Conservation (phyloP, 2,888 invertebrate species). For the Ichneumon xanthorius region DNA sequence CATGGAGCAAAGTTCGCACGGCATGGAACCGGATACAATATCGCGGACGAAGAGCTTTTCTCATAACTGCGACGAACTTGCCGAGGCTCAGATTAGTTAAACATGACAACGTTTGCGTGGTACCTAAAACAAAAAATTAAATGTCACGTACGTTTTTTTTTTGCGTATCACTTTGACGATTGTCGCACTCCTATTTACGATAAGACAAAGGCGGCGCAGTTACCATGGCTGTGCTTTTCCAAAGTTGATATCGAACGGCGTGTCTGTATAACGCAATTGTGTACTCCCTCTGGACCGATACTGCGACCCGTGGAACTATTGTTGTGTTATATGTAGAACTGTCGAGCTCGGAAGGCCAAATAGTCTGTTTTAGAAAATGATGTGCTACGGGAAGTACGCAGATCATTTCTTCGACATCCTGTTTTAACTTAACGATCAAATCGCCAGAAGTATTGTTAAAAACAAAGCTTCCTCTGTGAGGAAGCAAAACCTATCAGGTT, state of each 20-base stretch:
- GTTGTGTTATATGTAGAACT: neutral
- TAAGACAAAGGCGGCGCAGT: neutral
- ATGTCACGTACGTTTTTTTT: neutral
- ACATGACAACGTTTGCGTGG: neutral
- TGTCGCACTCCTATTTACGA: neutral
- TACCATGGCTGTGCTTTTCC: neutral
- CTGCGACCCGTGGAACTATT: neutral
- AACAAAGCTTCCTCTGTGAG: no score
- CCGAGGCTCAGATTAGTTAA: neutral
- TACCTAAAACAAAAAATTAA: no score
- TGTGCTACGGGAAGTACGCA: neutral
- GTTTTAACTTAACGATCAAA: neutral
- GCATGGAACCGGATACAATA: neutral
- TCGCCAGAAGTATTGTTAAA: conserved; percentile 42
- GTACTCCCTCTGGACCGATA: neutral
- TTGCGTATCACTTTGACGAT: neutral
- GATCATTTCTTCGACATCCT: neutral
- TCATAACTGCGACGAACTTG: neutral
- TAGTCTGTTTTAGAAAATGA: neutral
- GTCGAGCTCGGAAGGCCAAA: neutral
- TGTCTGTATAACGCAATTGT: neutral
- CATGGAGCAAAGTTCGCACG: neutral
- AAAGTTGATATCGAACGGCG: neutral
- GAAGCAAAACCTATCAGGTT: conserved; percentile 11
- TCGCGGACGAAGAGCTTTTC: neutral